Evolutionary conservation across 2,888 invertebrate genomes (phyloP).

Genomic region (Synergus gifuensis): DNA sequence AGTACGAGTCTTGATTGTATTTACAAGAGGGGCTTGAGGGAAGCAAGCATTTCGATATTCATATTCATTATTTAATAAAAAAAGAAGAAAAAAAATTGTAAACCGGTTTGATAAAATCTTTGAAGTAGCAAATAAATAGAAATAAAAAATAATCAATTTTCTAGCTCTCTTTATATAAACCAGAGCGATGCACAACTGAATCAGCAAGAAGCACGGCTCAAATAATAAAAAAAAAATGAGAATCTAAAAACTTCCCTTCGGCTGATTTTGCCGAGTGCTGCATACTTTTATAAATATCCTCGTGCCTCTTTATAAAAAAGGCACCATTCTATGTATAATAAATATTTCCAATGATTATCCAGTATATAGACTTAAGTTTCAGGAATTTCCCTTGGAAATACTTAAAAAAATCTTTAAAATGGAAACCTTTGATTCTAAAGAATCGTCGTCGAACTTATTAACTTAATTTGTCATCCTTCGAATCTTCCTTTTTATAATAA

Average conservation of each 20-base stretch:
- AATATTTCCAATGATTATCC: neutral
- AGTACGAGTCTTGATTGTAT: neutral
- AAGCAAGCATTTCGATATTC: neutral
- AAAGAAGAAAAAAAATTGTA: neutral
- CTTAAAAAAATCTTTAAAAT: neutral
- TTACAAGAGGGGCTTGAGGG: slow-evolving; percentile 14
- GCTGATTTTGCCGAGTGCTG: neutral
- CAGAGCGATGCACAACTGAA: neutral
- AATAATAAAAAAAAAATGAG: neutral
- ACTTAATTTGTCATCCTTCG: slow-evolving; percentile 65
- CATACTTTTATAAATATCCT: neutral
- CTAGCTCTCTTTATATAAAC: neutral
- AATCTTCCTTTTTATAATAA: slow-evolving; percentile 69
- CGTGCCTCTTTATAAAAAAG: slow-evolving; percentile 29
- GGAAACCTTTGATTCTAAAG: neutral
- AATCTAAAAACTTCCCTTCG: neutral
- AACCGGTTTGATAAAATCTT: neutral
- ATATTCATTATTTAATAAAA: slow-evolving; percentile 1
- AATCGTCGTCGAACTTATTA: slow-evolving; percentile 56
- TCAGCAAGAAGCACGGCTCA: neutral
- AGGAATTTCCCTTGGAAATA: neutral
- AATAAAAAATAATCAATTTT: slow-evolving; percentile 5
- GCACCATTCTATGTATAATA: neutral
- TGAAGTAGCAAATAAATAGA: neutral
- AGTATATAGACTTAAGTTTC: neutral